Evolutionary conservation across 2,888 invertebrate genomes (phyloP), one percentile per base, ranked within the genome.

Genomic region (Cephus pulcher): DNA sequence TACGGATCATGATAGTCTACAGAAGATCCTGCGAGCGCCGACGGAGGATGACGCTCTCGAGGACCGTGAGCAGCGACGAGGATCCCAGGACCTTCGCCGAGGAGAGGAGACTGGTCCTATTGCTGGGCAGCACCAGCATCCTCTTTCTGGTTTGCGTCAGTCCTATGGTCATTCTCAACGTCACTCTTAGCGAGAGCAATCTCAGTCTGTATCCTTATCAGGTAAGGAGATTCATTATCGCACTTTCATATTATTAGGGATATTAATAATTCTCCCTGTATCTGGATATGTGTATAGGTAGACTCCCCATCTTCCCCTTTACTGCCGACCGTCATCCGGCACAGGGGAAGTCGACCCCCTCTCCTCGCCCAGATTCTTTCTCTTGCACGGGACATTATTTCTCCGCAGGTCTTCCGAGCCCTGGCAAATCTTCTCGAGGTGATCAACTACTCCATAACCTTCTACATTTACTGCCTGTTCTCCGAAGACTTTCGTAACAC

Each of bases 381-480:
- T 35, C 74, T 83, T 80, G 71, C 15, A 40, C 40, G 40, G 15
- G 40, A 40, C 15, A 40, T 40, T 40, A 40, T 40, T 40, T 40
- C 6, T 33, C 89, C 89, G 34, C 88, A 95, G 94, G 94, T 95
- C 73, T 95, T 95, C 87, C 93, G 95, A 30, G 95, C 95, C 1
- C 89, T 95, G 75, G 95, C 96, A 78, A 96, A 96, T 91, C 92
- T 96, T 56, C 92, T 96, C 88, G 96, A 96, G 92, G 93, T 96
- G 75, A 94, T 94, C 83, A 96, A 96, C 91, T 96, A 96, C 90
- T 95, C 96, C 56, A 94, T 95, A 81, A 96, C 96, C 69, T 96
- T 96, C 92, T 95, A 96, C 90, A 95, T 96, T 80, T 96, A 96
- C 92, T 96, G 95, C 89, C 93, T 96, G 80, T 95, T 96, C 90